Percentiles rank a stretch among this genome's conserved stretches.
phyloP scores from a whole-genome alignment of 2,113 vertebrate species.

The Halichoeres trimaculatus region DNA sequence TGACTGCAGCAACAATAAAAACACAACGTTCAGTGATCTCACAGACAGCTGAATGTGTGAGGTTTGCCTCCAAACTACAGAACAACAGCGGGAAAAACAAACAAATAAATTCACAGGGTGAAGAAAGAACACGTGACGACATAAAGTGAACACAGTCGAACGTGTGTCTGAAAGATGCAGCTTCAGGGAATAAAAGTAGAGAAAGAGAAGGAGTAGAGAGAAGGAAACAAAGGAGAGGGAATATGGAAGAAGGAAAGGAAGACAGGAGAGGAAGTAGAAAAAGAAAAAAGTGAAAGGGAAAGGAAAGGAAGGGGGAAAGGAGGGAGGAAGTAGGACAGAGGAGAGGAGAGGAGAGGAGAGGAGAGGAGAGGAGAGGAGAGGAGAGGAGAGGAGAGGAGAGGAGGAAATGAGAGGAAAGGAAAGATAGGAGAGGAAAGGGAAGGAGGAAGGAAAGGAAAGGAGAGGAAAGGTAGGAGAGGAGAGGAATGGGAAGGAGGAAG shows the following conservation, averaged over 20 bases:
- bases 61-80: constrained; percentile 13
- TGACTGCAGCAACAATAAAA: constrained; percentile 2
- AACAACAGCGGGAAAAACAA: not conserved
- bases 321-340: not conserved
- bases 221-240: no score
- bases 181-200: not conserved
- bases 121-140: not conserved
- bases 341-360: not conserved
- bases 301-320: not conserved
- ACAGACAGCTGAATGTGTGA: constrained; percentile 46
- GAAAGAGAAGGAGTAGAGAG: no score
- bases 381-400: not conserved
- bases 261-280: not conserved
- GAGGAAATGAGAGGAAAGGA: not conserved
- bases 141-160: not conserved
- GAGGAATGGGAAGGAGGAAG: not conserved
- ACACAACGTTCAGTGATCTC: constrained; percentile 4
- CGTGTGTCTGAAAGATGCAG: not conserved
- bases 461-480: not conserved
- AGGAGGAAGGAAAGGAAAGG: not conserved
- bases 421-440: not conserved
- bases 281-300: not conserved
- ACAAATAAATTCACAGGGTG: not conserved
- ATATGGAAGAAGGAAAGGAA: no score
- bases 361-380: not conserved